phyloP scores from a whole-genome alignment of 2,797 vertebrate genomes.

The Coregonus sp. region DNA sequence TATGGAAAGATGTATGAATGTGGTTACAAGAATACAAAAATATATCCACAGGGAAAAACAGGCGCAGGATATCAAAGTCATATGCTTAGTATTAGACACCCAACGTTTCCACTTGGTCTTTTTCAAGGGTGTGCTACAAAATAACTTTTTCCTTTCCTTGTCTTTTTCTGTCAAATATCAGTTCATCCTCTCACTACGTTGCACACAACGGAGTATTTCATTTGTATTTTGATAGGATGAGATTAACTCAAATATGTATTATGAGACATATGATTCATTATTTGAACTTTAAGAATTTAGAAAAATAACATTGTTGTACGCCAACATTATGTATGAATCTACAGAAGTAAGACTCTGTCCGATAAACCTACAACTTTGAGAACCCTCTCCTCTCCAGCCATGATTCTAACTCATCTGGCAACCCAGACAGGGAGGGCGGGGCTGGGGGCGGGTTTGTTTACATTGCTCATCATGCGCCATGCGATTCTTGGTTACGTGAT shows the following conservation, averaged over 20 bases:
- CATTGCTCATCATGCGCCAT: constrained; percentile 46
- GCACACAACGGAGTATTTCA: background rate
- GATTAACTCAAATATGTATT: background rate
- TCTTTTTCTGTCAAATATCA: background rate
- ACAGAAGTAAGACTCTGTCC: too few species aligned
- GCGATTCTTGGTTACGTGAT: constrained; percentile 36
- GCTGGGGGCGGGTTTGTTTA: constrained; percentile 53
- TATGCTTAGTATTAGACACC: too few species aligned
- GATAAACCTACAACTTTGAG: background rate
- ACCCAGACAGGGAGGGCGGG: background rate
- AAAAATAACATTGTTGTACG: too few species aligned
- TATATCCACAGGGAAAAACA: too few species aligned
- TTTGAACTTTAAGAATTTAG: background rate
- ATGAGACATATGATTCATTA: background rate
- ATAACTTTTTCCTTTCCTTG: too few species aligned
- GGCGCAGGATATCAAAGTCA: too few species aligned
- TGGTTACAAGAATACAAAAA: too few species aligned
- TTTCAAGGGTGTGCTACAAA: too few species aligned
- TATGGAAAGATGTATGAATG: too few species aligned
- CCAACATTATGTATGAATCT: too few species aligned
- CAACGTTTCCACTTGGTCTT: too few species aligned
- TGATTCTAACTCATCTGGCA: background rate
- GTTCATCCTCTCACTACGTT: background rate
- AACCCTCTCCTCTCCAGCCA: background rate
- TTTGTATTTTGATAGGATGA: background rate